These are phyloP conservation scores for Entosphenus tridentatus DNA, from an alignment of 2,113 vertebrate species.

Conservation along the genomic window DNA sequence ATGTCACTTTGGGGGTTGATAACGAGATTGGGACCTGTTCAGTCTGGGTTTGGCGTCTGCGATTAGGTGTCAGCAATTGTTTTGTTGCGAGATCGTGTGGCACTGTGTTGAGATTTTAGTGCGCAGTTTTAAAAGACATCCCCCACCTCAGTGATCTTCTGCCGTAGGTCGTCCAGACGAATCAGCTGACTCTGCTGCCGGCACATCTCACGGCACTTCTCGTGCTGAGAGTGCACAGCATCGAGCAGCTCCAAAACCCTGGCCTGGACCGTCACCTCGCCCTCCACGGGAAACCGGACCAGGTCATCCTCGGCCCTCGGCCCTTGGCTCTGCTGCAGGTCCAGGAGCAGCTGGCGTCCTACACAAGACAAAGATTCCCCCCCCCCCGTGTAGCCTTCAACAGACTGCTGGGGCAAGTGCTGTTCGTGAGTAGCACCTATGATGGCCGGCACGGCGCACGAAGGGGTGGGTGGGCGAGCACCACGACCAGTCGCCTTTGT, in stretches of 20 bases:
- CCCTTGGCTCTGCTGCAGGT: conserved; percentile 81
- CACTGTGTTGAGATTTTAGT: no score
- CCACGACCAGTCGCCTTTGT: no score
- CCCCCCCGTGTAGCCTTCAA: no score
- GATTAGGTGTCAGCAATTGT: no score
- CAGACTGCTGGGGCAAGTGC: no score
- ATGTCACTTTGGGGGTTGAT: no score
- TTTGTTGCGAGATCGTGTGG: no score
- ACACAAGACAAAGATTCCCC: neutral
- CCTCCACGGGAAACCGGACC: conserved; percentile 90
- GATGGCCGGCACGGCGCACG: no score
- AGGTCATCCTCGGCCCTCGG: conserved; percentile 72
- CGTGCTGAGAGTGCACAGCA: conserved; percentile 78
- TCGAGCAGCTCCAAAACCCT: conserved; percentile 92
- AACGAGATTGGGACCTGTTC: no score
- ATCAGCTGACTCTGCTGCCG: conserved; percentile 78
- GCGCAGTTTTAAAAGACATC: neutral
- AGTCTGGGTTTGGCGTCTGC: no score
- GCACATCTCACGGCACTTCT: conserved; percentile 80
- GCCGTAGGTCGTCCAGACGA: conserved; percentile 79
- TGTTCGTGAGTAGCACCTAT: no score
- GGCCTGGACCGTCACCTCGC: conserved; percentile 80
- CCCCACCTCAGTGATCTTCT: conserved; percentile 92
- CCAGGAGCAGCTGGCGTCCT: conserved; percentile 86
- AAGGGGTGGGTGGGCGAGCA: no score